Evolutionary conservation across 2,888 invertebrate genomes (phyloP), one percentile per base, ranked within the genome.

Genomic region (Tinea pellionella): DNA sequence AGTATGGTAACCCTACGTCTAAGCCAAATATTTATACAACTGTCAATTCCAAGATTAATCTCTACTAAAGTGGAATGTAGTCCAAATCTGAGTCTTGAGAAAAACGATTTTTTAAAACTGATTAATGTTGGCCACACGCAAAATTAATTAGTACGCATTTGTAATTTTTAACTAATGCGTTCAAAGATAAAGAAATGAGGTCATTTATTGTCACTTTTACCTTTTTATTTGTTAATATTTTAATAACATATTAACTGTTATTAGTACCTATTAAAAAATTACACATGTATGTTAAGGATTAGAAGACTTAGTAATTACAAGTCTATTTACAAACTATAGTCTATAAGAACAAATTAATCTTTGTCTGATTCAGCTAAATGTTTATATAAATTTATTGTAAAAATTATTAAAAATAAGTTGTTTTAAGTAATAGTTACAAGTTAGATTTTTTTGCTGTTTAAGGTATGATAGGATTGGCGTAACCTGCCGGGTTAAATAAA

Each of bases 91-190:
- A 53, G 18, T 53, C 53, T 53, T 53, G 53, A 53, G 53, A 53
- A 47, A 47, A 47, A 47, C 37, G 19, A 53, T 53, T 53, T 18
- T 53, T 53, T 53, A 24, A 24, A 53, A 18, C 24, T 53, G 53
- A 53, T 53, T 53, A 53, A 53, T 53, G 53, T 19, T 24, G 18
- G 24, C 53, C 53, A 53, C 53, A 53, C 53, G 24, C 53, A 24
- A 53, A 24, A 53, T 53, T 24, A 53, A 53, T 53, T 53, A 53
- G 53, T 24, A 12, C 2, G 4, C 24, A 53, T 53, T 53, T 53
- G 24, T 53, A 53, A 53, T 24, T 24, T 47, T 24, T 18, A 24
- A 53, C 53, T 53, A 53, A 51, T 51, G 15, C 2, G 13, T n/a
- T 53, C 24, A 16, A 24, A 12, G 12, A 6, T 6, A 53, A 24